A percentile compares a stretch with the other conserved stretches of the same genome.
These are phyloP conservation scores for Cinclus cinclus DNA, from an alignment of 2,113 vertebrate species.

Conservation along the genomic window DNA sequence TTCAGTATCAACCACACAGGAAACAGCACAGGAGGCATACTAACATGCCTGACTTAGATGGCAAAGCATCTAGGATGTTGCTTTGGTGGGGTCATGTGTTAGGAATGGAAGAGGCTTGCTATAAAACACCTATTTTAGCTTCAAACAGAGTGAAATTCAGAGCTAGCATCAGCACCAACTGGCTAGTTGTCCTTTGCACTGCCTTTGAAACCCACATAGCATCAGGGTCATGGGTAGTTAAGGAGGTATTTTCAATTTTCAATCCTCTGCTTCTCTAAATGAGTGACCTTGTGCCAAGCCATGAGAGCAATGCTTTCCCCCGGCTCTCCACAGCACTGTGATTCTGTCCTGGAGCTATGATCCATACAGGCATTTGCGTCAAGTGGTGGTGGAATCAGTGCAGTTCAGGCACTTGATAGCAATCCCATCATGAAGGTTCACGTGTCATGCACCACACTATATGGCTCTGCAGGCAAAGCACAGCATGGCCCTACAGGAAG, in stretches of 20 bases:
- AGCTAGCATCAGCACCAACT: not conserved
- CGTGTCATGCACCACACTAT: not conserved
- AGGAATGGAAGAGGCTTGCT: not conserved
- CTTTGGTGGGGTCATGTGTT: not conserved
- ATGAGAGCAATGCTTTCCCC: not conserved
- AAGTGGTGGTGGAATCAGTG: not conserved
- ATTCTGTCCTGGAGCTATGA: not conserved
- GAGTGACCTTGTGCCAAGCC: not conserved
- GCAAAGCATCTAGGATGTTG: slow-evolving; percentile 24
- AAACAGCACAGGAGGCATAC: slow-evolving; percentile 44
- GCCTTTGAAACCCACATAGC: not conserved
- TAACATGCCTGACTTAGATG: slow-evolving; percentile 56
- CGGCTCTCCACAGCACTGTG: fast-evolving
- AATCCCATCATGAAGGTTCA: not conserved
- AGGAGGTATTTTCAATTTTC: not conserved
- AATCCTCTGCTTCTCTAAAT: not conserved
- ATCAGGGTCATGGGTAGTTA: not conserved
- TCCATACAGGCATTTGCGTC: fast-evolving
- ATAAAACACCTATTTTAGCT: not conserved
- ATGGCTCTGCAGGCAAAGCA: not conserved
- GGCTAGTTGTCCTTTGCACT: not conserved
- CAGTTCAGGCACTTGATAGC: not conserved
- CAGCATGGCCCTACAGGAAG: not conserved
- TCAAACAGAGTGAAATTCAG: not conserved
- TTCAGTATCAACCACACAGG: slow-evolving; percentile 47